These are phyloP conservation scores for Synanthedon myopaeformis DNA, from an alignment of 2,888 invertebrate genomes.

Conservation along the genomic window DNA sequence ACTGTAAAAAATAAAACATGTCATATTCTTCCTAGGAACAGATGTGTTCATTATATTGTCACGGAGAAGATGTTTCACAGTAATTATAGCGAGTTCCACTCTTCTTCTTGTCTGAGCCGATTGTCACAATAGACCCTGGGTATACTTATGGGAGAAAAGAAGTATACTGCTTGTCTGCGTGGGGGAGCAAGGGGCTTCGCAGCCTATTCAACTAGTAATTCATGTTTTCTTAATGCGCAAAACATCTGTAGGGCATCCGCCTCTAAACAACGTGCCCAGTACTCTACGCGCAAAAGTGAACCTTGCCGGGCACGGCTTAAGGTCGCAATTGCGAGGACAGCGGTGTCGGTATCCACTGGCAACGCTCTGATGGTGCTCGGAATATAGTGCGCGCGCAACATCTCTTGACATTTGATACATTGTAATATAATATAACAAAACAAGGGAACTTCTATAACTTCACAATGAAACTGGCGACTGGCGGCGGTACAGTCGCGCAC, in stretches of 20 bases:
- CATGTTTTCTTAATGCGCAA: slow-evolving; percentile 41
- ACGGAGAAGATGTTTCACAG: too few species aligned
- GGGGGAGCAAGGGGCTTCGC: too few species aligned
- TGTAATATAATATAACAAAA: slow-evolving; percentile 20
- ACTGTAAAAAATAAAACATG: not conserved
- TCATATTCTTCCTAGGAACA: not conserved
- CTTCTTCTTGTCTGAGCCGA: too few species aligned
- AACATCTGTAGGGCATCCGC: slow-evolving; percentile 33
- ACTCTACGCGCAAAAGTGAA: slow-evolving; percentile 3
- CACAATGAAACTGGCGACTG: not conserved
- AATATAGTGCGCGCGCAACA: slow-evolving; percentile 14
- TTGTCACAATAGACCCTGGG: too few species aligned
- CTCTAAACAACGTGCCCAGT: slow-evolving; percentile 2
- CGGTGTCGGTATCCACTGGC: not conserved
- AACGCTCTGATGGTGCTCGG: slow-evolving; percentile 8
- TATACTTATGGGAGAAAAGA: too few species aligned
- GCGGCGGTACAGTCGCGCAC: too few species aligned
- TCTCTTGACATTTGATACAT: slow-evolving; percentile 25
- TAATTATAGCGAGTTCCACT: too few species aligned
- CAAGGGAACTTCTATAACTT: slow-evolving; percentile 11
- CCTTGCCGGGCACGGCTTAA: not conserved
- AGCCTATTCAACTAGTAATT: slow-evolving; percentile 32
- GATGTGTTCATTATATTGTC: not conserved
- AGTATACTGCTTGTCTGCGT: too few species aligned
- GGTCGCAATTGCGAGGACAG: not conserved